These are phyloP conservation scores for Podarcis raffonei DNA, from an alignment of 2,113 vertebrate species.

Conservation along the genomic window DNA sequence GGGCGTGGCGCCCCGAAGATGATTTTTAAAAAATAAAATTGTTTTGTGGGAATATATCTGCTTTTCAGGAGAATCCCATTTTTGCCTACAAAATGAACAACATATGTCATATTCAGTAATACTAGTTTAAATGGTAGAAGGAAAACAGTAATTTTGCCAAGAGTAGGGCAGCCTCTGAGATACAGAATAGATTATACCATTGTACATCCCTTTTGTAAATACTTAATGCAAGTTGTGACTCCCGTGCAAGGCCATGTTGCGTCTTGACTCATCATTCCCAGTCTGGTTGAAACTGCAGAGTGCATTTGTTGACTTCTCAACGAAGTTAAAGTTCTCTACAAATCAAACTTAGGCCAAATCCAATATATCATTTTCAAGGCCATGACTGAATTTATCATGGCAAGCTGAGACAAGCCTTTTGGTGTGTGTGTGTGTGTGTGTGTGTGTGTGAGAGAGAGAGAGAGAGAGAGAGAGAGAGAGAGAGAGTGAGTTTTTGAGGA, in stretches of 20 bases:
- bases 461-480: too few relatives aligned
- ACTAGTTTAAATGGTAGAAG: not conserved
- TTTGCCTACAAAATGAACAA: not conserved
- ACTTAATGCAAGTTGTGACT: not conserved
- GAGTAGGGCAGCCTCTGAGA: not conserved
- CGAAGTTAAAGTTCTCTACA: not conserved
- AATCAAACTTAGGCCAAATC: not conserved
- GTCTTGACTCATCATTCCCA: not conserved
- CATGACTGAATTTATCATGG: not conserved
- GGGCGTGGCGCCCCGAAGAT: not conserved
- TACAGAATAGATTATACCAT: not conserved
- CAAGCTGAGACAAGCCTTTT: too few relatives aligned
- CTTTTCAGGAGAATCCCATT: not conserved
- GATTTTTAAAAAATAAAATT: too few relatives aligned
- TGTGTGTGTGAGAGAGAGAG: too few relatives aligned
- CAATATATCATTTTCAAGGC: not conserved
- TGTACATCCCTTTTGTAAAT: not conserved
- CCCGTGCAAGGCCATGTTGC: not conserved
- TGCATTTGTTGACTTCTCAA: not conserved
- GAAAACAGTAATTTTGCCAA: not conserved
- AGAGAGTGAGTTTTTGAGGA: too few relatives aligned
- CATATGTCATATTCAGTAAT: not conserved
- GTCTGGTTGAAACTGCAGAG: not conserved
- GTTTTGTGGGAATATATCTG: too few relatives aligned
- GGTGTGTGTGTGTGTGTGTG: too few relatives aligned